Conservation (phyloP, 2,888 invertebrate species). For the Scaptomyza polygonia region DNA sequence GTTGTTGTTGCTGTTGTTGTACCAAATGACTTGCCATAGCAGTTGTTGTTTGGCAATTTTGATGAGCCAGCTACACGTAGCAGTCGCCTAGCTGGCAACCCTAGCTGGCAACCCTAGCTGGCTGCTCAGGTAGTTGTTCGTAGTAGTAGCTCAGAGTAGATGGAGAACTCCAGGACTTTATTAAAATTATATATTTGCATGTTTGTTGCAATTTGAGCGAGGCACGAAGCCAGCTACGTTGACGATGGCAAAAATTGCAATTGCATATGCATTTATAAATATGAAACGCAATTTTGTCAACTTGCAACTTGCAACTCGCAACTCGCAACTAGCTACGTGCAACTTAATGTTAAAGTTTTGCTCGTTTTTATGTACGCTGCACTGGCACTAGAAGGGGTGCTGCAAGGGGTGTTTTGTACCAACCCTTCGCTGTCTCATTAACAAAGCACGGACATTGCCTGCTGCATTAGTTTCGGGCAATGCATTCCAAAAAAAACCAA, state of each 20-base stretch:
- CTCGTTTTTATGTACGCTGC: constrained; percentile 16
- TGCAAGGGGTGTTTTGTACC: neutral
- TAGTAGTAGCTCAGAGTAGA: constrained; percentile 1
- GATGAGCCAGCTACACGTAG: constrained; percentile 65
- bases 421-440: constrained; percentile 28
- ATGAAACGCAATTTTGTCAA: constrained; percentile 67
- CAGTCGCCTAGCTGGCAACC: constrained; percentile 1
- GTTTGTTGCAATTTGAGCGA: constrained; percentile 75
- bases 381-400: fast-evolving
- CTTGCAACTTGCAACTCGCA: constrained; percentile 30
- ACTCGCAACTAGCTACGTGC: constrained; percentile 19
- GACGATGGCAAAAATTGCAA: constrained; percentile 45
- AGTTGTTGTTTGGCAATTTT: constrained; percentile 71
- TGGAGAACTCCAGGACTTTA: constrained; percentile 54
- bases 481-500: neutral
- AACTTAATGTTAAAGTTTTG: constrained; percentile 35
- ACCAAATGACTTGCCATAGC: constrained; percentile 67
- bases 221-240: constrained; percentile 50
- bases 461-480: constrained; percentile 14
- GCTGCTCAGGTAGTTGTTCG: constrained; percentile 19
- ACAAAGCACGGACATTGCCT: constrained; percentile 23
- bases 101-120: constrained; percentile 4
- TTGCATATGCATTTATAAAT: constrained; percentile 77
- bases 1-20: constrained; percentile 32
- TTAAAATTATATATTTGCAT: constrained; percentile 79